phyloP scores from a whole-genome alignment of 2,888 invertebrate genomes.

The Eupithecia pulchellata region DNA sequence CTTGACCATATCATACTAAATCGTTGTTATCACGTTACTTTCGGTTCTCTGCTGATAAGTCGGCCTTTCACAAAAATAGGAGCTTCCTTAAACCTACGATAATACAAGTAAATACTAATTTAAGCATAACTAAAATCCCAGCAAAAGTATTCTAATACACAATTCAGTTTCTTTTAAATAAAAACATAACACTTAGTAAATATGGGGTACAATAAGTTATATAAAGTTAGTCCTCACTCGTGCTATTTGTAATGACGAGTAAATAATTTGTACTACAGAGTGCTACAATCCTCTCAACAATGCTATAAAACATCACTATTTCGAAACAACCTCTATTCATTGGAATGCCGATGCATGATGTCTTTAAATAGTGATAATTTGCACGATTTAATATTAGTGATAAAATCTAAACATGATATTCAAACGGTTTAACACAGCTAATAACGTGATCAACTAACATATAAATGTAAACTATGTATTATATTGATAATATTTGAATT shows the following conservation, averaged over 20 bases:
- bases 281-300: conserved; percentile 66
- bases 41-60: neutral
- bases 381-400: conserved; percentile 12
- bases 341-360: neutral
- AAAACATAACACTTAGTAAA: conserved; percentile 64
- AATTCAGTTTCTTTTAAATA: conserved; percentile 60
- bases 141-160: conserved; percentile 56
- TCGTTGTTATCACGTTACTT: neutral
- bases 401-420: conserved; percentile 19
- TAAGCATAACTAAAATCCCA: conserved; percentile 51
- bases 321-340: neutral
- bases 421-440: conserved; percentile 19
- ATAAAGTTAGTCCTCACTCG: conserved; percentile 51
- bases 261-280: conserved; percentile 59
- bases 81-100: neutral
- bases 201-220: conserved; percentile 38
- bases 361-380: conserved; percentile 17
- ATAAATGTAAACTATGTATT: conserved; percentile 22
- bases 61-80: neutral
- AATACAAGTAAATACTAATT: neutral
- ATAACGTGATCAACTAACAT: conserved; percentile 30
- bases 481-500: conserved; percentile 22
- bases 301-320: conserved; percentile 27
- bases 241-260: conserved; percentile 59
- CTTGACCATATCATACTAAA: neutral